Conservation (phyloP, 2,113 vertebrate genomes). For the Ictidomys tridecemlineatus region DNA sequence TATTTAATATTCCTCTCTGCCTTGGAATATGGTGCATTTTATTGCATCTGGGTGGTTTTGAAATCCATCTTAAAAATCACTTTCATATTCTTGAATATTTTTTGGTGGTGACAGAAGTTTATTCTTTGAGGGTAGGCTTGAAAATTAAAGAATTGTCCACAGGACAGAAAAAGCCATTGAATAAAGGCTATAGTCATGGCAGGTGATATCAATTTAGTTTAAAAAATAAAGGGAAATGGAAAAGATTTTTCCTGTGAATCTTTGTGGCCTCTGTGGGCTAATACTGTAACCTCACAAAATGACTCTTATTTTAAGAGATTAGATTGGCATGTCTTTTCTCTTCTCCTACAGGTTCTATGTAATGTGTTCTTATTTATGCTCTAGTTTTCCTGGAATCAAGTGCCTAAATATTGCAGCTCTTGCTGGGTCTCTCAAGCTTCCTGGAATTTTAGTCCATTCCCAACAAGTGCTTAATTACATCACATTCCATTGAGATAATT, state of each 20-base stretch:
- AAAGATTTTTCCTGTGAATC: not conserved
- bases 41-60: not conserved
- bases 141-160: not conserved
- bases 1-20: fast-evolving
- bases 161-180: not conserved
- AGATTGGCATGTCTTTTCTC: not conserved
- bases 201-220: not conserved
- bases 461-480: constrained; percentile 13
- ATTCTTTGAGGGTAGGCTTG: not conserved
- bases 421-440: not conserved
- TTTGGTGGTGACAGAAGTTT: not conserved
- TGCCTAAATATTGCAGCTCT: not conserved
- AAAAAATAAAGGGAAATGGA: not conserved
- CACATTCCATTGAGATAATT: constrained; percentile 21
- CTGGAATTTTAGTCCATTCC: not conserved
- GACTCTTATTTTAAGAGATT: not conserved
- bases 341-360: not conserved
- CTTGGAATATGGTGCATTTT: not conserved
- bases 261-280: not conserved
- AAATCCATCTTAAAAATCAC: not conserved
- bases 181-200: not conserved
- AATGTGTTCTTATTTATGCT: not conserved
- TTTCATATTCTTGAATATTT: not conserved
- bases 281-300: not conserved
- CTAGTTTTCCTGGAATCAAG: not conserved